phyloP scores from a whole-genome alignment of 2,113 vertebrate genomes.

The Lota lota region DNA sequence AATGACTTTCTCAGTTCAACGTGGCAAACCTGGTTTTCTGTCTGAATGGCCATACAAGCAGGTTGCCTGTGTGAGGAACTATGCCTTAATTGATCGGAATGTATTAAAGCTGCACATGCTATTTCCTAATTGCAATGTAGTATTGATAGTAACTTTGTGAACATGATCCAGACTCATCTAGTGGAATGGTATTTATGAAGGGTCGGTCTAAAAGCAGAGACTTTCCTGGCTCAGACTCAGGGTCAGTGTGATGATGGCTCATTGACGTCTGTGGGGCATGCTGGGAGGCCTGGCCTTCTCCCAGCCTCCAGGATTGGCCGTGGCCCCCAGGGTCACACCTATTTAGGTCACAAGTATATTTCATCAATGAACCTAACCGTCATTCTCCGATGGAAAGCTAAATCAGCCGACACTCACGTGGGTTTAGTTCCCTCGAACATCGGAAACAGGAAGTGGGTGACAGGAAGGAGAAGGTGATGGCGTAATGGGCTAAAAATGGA shows the following conservation, averaged over 20 bases:
- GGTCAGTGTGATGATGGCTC: slow-evolving; percentile 13
- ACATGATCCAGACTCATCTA: no score
- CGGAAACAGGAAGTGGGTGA: slow-evolving; percentile 46
- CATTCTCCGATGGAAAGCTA: slow-evolving; percentile 31
- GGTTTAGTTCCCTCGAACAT: slow-evolving; percentile 46
- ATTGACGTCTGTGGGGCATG: background rate
- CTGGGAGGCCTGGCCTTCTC: slow-evolving; percentile 4
- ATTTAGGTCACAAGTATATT: slow-evolving; percentile 23
- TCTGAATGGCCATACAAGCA: no score
- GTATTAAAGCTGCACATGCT: no score
- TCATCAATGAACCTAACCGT: background rate
- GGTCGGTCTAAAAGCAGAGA: background rate
- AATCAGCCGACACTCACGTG: no score
- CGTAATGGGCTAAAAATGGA: no score
- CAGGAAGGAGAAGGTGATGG: slow-evolving; percentile 30
- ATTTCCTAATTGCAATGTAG: no score
- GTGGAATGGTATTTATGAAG: background rate
- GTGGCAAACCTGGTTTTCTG: no score
- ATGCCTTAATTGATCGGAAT: no score
- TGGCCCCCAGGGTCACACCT: background rate
- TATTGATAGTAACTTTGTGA: no score
- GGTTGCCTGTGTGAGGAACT: no score
- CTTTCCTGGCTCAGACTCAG: background rate
- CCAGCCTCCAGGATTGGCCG: background rate
- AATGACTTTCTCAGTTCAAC: no score